Base-by-base conservation (phyloP, 1,140 invertebrate genomes). In the Melanaphis sacchari region DNA sequence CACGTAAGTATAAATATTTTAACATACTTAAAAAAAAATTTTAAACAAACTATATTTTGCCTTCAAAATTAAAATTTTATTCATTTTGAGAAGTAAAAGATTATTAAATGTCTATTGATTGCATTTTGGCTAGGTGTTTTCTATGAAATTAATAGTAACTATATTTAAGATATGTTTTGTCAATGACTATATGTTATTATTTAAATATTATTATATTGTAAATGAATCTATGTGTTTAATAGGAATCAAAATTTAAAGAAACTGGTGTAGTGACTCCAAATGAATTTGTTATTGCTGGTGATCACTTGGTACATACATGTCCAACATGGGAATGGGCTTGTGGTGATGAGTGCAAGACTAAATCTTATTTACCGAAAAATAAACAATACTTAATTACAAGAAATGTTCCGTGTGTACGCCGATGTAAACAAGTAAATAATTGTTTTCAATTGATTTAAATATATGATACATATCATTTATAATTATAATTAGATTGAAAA, bases 171-270 rank as follows among this genome's bases (percentile, higher is more conserved):
- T 8, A n/a, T 5, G 36, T 76, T 18, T 15, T 4, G 31, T 3
- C 31, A 66, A 31, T n/a, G 31, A 31, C 31, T 31, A 26, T 9
- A 43, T 6, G 31, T 15, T 1, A 0, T 11, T 43, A 26, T 54
- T 54, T 54, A 54, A n/a, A 43, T 43, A 43, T 43, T 66, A 66
- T 31, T 66, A 76, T 18, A 18, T 36, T 76, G 7, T 76, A 18
- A 43, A 43, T 85, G 0, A 0, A 85, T 41, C 0, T 31, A 1
- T 90, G 31, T 66, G 8, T 66, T 87, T n/a, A 59, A 49, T 91
- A 99, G 98, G 98, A 99, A 96, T 99, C 99, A 18, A 99, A 99
- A 95, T 99, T 99, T 95, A 97, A 98, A 94, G 99, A 99, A 96
- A 99, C 99, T 88, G 99, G 99, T 81, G 99, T 99, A 1, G 95